These are phyloP conservation scores for Sebastes schlegelii DNA, from an alignment of 2,113 vertebrate species.

Conservation along the genomic window DNA sequence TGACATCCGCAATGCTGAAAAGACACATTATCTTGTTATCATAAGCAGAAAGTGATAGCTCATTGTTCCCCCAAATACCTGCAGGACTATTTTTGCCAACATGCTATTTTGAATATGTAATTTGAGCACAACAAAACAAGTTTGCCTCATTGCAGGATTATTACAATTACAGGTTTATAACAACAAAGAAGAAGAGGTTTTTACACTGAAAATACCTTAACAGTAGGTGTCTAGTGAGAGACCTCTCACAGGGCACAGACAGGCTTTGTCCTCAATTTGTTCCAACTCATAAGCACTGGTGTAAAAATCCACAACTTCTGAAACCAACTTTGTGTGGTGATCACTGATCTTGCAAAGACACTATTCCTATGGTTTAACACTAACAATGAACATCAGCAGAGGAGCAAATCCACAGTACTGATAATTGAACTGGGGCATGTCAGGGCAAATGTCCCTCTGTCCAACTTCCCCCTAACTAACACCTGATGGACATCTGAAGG, in stretches of 20 bases:
- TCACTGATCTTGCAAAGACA: not conserved
- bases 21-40: conserved; percentile 72
- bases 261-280: not conserved
- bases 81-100: conserved; percentile 50
- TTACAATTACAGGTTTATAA: not conserved
- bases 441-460: conserved; percentile 49
- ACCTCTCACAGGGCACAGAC: not conserved
- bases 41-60: conserved; percentile 70
- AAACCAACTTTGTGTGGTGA: not conserved
- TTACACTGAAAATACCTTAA: not conserved
- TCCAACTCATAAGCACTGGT: not conserved
- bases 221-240: not conserved
- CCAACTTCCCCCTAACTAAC: not conserved
- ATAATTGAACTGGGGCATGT: conserved; percentile 64
- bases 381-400: not conserved
- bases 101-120: conserved; percentile 29
- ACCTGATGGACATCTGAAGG: conserved; percentile 10
- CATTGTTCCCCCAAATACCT: conserved; percentile 24
- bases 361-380: not conserved
- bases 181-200: not conserved
- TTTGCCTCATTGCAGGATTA: not conserved
- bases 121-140: conserved; percentile 21
- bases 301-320: not conserved
- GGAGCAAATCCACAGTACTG: not conserved
- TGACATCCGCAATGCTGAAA: conserved; percentile 80